A percentile compares a stretch with the other conserved stretches of the same genome.
Evolutionary conservation across 37 sponge, comb jelly and placozoan genomes (phyloP).

Genomic region (Chondrosia reniformis): DNA sequence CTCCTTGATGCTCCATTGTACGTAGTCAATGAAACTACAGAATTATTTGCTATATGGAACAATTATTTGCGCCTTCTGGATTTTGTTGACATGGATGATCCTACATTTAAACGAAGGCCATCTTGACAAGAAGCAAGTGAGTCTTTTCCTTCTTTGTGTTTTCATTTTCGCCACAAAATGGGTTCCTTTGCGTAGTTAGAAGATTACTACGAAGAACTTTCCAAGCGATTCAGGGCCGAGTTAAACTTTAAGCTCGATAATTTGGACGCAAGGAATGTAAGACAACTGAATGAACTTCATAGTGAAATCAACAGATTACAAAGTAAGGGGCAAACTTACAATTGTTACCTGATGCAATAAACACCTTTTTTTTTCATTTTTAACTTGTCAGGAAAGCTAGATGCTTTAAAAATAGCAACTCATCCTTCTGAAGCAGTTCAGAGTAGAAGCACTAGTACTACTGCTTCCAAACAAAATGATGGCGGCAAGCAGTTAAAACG

Average conservation of each 20-base stretch:
- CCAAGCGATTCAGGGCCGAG: neutral
- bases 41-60: neutral
- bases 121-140: too few species aligned
- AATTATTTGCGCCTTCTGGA: neutral
- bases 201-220: constrained; percentile 20
- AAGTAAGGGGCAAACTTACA: constrained; percentile 17
- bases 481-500: neutral
- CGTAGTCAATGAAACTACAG: neutral
- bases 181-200: neutral
- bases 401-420: too few species aligned
- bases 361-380: too few species aligned
- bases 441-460: too few species aligned
- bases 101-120: constrained; percentile 2
- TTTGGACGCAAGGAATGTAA: constrained; percentile 40
- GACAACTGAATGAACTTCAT: constrained; percentile 43
- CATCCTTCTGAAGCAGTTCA: too few species aligned
- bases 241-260: constrained; percentile 47
- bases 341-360: too few species aligned
- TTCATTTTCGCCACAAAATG: too few species aligned
- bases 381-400: too few species aligned
- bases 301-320: constrained; percentile 29
- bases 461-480: too few species aligned
- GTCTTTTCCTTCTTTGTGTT: too few species aligned
- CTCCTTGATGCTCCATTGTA: too few species aligned
- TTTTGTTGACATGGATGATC: neutral